Evolutionary conservation across 2,797 vertebrate species (phyloP), one percentile per base, ranked within the genome.

Genomic region (Hydrolagus colliei): DNA sequence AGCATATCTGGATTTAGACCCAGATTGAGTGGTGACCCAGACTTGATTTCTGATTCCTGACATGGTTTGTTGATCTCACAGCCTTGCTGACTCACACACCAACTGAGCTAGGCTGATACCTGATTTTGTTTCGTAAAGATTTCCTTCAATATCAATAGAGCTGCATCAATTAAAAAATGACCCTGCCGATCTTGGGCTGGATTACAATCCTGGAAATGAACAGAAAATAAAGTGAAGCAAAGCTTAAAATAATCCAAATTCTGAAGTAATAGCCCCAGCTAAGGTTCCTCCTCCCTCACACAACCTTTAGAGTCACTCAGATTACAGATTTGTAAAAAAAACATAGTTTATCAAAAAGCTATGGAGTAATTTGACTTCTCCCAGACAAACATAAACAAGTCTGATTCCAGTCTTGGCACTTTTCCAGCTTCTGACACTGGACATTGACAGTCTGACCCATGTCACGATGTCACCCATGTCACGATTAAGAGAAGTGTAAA

Each of bases 381-480:
- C 41, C 41, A 52, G 41, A 52, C 41, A 52, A 41, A 12, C 16
- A 11, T 41, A 63, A 63, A 63, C 12, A 27, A 80, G 7, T 67
- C 62, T 22, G 13, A 65, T 67, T 67, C 27, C 78, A 82, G 16
- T 67, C 7, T 13, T 35, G 14, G 20, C 63, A 82, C 67, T 82
- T 63, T 82, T 82, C 27, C 22, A 82, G 63, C 35, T 9, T 67
- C 13, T 82, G 78, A 82, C 22, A 80, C 13, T 80, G 78, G 13
- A 67, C 78, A 82, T 62, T 27, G 62, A 65, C 78, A 80, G 22
- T 9, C 22, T 67, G 78, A 63, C 79, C 63, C 63, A 68, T 82
- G 79, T 68, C 9, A 68, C 41, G 22, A 11, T 82, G 27, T 27
- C 27, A 27, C 27, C 27, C 63, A 68, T 82, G 79, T 68, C 9